Base-by-base conservation (phyloP, 2,113 vertebrate genomes). In the Passer domesticus region DNA sequence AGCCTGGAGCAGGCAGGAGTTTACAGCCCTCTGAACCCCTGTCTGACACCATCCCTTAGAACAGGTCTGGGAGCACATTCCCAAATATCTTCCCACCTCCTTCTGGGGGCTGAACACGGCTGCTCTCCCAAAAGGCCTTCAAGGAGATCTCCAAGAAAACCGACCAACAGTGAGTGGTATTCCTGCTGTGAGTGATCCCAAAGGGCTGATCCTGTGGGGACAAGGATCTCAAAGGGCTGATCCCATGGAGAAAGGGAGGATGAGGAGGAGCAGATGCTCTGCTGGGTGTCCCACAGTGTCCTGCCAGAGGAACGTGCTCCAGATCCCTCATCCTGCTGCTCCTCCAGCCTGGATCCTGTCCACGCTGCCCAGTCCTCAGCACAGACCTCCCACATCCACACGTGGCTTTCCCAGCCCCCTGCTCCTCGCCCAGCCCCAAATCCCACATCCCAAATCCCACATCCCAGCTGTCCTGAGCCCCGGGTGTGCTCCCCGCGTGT, bases 221-320 rank as follows among this genome's bases (percentile, higher is more conserved):
- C 1, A 44, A 4, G 4, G 52, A 49, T 35, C 44, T n/a, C 74
- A 62, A 77, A 62, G 2, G 10, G 33, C 33, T 47, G 53, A 76
- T 19, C 24, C 49, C 4, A 1, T 8, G 53, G 52, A 39, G 12
- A 70, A 9, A 78, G 52, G 53, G 21, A 14, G 67, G 47, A 47
- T 55, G 92, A 85, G 76, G n/a, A 73, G 46, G 23, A 89, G 52
- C 95, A 91, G 82, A 81, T 72, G 90, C 93, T 78, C 72, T 18
- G 21, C 35, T 0, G 1, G 16, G 19, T 49, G 64, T 78, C 87
- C 77, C 80, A 31, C 37, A 24, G 20, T 0, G 0, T 13, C 22
- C 39, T 39, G n/a, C n/a, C 89, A n/a, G 31, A 64, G 69, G 69
- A 39, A n/a, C 8, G 0, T 13, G 37, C 18, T 72, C 79, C 89